These are phyloP conservation scores for Heterohyrax brucei DNA, from an alignment of 2,797 vertebrate genomes.

Conservation along the genomic window DNA sequence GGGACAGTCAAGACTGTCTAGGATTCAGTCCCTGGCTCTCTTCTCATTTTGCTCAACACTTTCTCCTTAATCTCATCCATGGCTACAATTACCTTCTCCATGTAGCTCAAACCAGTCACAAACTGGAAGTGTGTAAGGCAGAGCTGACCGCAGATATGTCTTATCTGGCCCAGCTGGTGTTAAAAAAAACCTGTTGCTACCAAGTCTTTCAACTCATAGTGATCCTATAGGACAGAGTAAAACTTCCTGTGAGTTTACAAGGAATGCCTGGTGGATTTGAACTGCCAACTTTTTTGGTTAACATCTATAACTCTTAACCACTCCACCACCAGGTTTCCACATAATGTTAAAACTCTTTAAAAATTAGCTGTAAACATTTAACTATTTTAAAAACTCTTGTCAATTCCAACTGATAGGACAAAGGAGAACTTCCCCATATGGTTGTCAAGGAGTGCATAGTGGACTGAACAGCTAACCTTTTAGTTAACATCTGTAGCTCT, in stretches of 20 bases:
- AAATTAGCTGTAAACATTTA: conserved; percentile 6
- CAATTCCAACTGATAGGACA: too few relatives aligned
- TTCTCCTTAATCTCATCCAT: not conserved
- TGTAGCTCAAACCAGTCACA: not conserved
- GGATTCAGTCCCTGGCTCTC: not conserved
- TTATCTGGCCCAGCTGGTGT: not conserved
- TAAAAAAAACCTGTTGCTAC: not conserved
- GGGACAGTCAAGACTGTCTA: not conserved
- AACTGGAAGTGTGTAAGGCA: not conserved
- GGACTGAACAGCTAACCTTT: too few relatives aligned
- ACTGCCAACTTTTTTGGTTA: too few relatives aligned
- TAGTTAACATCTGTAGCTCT: too few relatives aligned
- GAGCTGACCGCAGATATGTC: not conserved
- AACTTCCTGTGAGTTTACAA: too few relatives aligned
- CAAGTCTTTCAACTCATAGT: too few relatives aligned
- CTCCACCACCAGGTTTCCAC: not conserved
- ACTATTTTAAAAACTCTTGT: not conserved
- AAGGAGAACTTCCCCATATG: too few relatives aligned
- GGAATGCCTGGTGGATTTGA: too few relatives aligned
- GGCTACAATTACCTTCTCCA: not conserved
- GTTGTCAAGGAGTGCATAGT: too few relatives aligned
- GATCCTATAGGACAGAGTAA: too few relatives aligned
- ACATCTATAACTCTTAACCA: too few relatives aligned
- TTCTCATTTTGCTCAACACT: not conserved
- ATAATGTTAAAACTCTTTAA: not conserved